phyloP scores from a whole-genome alignment of 2,888 invertebrate genomes.

The Ommatoiulus sabulosus region DNA sequence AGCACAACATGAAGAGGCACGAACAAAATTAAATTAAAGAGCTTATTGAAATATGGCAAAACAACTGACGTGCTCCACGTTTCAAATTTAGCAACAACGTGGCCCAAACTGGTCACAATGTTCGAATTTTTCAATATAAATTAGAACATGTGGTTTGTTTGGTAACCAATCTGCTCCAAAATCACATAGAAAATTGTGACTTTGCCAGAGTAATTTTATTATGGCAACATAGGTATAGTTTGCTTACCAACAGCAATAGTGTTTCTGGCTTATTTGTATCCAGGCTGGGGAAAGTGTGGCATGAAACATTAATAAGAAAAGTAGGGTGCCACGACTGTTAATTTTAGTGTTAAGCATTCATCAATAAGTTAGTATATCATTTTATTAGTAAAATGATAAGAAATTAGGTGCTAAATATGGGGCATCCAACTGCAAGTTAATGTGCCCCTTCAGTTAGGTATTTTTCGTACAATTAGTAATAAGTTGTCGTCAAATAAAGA shows the following conservation, averaged over 20 bases:
- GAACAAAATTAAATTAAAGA: background rate
- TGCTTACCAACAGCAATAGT: too few species aligned
- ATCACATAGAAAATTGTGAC: too few species aligned
- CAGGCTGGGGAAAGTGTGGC: background rate
- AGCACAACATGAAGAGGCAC: background rate
- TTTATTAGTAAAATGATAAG: conserved; percentile 17
- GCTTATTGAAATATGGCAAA: background rate
- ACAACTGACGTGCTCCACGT: background rate
- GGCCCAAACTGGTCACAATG: background rate
- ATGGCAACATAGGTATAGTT: too few species aligned
- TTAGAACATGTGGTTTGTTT: too few species aligned
- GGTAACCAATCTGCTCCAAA: too few species aligned
- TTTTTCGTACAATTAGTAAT: background rate
- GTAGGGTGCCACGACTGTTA: conserved; percentile 37
- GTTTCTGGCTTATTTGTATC: background rate
- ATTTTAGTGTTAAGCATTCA: conserved; percentile 10
- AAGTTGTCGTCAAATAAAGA: background rate
- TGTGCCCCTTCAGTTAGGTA: background rate
- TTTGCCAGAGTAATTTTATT: too few species aligned
- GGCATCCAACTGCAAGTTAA: background rate
- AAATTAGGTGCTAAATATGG: background rate
- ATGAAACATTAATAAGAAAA: background rate
- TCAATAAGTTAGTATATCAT: conserved; percentile 18
- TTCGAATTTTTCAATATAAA: too few species aligned
- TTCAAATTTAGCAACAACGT: background rate